phyloP scores from a whole-genome alignment of 2,888 invertebrate genomes.

The Agrenia bidenticulata region DNA sequence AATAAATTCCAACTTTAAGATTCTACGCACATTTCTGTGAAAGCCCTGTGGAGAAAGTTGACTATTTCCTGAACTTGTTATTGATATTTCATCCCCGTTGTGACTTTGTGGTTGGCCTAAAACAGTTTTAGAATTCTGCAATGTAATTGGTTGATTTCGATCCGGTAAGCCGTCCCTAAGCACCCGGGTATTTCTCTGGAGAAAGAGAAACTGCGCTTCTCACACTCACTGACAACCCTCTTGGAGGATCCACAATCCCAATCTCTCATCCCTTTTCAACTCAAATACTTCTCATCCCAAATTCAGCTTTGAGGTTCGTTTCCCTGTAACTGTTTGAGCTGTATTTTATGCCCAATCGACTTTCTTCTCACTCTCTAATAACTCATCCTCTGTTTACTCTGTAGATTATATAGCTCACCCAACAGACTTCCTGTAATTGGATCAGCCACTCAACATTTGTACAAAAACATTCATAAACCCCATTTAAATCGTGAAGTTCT shows the following conservation, averaged over 20 bases:
- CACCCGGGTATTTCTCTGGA: conserved; percentile 30
- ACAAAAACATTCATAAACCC: no score
- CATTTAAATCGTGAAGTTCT: no score
- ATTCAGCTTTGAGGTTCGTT: not conserved
- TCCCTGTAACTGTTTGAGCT: not conserved
- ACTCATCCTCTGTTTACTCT: not conserved
- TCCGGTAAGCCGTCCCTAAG: conserved; percentile 46
- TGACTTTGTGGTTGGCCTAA: no score
- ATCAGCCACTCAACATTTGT: no score
- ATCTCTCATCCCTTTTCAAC: conserved; percentile 10
- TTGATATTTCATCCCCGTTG: not conserved
- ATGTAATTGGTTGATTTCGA: conserved; percentile 51
- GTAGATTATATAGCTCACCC: no score
- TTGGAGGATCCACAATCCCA: not conserved
- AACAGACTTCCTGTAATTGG: no score
- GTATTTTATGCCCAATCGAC: conserved; percentile 2
- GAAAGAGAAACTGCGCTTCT: conserved; percentile 29
- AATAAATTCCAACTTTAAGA: not conserved
- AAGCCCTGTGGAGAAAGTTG: conserved; percentile 1
- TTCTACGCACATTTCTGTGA: not conserved
- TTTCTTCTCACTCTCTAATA: conserved; percentile 15
- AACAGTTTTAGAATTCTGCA: not conserved
- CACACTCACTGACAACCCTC: conserved; percentile 20
- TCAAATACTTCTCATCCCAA: not conserved
- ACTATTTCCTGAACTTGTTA: not conserved